Percentiles rank a stretch among this genome's conserved stretches.
Conservation (phyloP, 2,888 invertebrate species). For the Pasiphila rectangulata region DNA sequence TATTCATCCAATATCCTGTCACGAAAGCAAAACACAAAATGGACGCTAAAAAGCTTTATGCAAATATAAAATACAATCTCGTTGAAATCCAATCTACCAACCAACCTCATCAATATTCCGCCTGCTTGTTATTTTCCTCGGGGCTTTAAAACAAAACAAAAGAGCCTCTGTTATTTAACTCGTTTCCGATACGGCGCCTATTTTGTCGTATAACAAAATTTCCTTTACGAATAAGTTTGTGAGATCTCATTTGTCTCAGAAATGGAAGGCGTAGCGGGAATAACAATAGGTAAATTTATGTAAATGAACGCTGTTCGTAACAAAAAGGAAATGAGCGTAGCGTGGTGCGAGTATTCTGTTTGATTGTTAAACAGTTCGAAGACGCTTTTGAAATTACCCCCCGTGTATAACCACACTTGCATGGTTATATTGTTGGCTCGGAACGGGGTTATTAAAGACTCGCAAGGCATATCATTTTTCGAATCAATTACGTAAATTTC, state of each 20-base stretch:
- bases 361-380: constrained; percentile 56
- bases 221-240: constrained; percentile 54
- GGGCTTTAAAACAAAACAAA: constrained; percentile 67
- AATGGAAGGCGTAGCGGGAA: constrained; percentile 59
- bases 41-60: constrained; percentile 44
- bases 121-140: constrained; percentile 65
- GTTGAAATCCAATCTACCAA: constrained; percentile 49
- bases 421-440: no score
- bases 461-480: no score
- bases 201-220: constrained; percentile 68
- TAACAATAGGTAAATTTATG: constrained; percentile 80
- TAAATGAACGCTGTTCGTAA: constrained; percentile 72
- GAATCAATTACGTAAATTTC: no score
- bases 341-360: constrained; percentile 59
- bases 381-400: constrained; percentile 56
- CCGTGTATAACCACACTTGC: constrained; percentile 29
- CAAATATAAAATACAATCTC: constrained; percentile 49
- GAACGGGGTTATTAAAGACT: no score
- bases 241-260: constrained; percentile 57
- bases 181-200: constrained; percentile 73
- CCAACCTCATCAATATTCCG: constrained; percentile 68
- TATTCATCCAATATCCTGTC: constrained; percentile 29
- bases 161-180: constrained; percentile 74
- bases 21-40: constrained; percentile 37
- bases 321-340: constrained; percentile 73